Evolutionary conservation across 2,113 vertebrate species (phyloP).

Genomic region (Tychaedon coryphoeus): DNA sequence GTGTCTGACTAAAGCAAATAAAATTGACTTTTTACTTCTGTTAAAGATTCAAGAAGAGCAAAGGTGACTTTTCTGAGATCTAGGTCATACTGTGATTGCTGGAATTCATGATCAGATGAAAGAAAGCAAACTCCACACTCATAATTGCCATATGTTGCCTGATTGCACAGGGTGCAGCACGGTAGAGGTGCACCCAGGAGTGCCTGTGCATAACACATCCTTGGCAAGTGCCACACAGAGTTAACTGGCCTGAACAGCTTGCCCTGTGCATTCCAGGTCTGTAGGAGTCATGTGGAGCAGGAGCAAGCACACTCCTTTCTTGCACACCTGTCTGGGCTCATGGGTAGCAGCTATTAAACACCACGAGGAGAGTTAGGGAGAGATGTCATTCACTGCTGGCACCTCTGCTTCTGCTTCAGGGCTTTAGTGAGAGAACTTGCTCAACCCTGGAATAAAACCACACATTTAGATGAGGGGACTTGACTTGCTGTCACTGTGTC

Average conservation of each 20-base stretch:
- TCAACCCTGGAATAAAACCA: neutral
- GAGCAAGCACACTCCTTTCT: neutral
- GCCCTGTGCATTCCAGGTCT: neutral
- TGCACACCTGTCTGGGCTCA: neutral
- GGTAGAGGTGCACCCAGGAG: fast-evolving
- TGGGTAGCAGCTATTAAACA: neutral
- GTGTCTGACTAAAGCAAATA: neutral
- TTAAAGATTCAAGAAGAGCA: neutral
- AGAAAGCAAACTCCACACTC: neutral
- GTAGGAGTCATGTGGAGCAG: neutral
- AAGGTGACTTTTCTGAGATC: neutral
- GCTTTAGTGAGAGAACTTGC: neutral
- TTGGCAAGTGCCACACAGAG: neutral
- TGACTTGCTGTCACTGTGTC: neutral
- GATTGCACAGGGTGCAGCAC: neutral
- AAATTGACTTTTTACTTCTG: neutral
- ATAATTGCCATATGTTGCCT: neutral
- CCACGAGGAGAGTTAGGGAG: neutral
- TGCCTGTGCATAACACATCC: neutral
- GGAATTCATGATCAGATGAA: neutral
- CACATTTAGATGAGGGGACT: neutral
- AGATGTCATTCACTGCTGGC: neutral
- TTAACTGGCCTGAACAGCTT: neutral
- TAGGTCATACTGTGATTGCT: neutral
- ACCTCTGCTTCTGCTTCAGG: neutral